Base-by-base conservation (phyloP, 2,888 invertebrate genomes). In the Zelleria hepariella region DNA sequence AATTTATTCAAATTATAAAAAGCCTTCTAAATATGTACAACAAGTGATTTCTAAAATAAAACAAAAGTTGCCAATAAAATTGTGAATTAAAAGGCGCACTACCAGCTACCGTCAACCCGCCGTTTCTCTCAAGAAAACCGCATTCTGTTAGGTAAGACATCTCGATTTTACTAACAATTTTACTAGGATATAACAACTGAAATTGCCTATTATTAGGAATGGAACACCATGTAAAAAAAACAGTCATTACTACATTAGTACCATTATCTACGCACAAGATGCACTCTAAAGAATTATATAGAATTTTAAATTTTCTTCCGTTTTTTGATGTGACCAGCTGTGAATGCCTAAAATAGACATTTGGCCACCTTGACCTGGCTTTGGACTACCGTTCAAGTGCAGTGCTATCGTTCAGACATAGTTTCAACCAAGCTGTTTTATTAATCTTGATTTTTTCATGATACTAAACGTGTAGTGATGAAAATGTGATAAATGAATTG, bases 331-430 rank as follows among this genome's bases (percentile, higher is more conserved):
- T 42, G 15, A 15, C 32, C 32, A 4, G 8, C 32, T 10, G 32
- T 42, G 25, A 55, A 21, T 20, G 18, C 55, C 32, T 32, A 52
- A 61, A 62, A 63, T 63, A 63, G 63, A 62, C 69, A 69, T 71
- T 65, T 53, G 63, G 64, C 32, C 64, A 67, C 81, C 82, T 83
- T 83, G 84, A 83, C 83, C 84, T 77, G 73, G 67, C 72, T 65
- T 8, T 26, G 62, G 73, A 77, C 77, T 76, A 75, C 66, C 68
- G 77, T 77, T 73, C 71, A 64, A 66, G 65, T 69, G 66, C 70
- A 66, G 68, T 32, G 55, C 25, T 55, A 66, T 58, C 73, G 74
- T 72, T 74, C 73, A 77, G 71, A 74, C 68, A 73, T 68, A 73
- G 70, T 70, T 73, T 61, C 59, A 64, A 32, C 72, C 59, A 10